Conservation (phyloP, 2,113 vertebrate species). For the Phylloscopus whistleri region DNA sequence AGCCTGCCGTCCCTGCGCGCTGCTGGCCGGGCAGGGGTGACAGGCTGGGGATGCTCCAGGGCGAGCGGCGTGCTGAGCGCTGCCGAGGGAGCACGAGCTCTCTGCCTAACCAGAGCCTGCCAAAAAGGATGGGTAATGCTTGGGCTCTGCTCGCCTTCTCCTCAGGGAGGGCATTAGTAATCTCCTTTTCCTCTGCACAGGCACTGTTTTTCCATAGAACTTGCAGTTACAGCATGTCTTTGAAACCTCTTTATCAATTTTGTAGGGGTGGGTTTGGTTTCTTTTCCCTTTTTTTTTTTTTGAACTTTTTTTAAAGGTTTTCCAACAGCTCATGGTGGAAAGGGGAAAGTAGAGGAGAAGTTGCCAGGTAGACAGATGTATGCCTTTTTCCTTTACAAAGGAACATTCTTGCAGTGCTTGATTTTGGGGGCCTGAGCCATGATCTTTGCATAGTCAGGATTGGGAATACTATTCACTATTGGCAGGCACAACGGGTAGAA, state of each 20-base stretch:
- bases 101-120: neutral
- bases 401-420: neutral
- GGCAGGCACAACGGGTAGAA: slow-evolving; percentile 38
- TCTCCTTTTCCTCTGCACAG: neutral
- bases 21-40: neutral
- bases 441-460: neutral
- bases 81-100: neutral
- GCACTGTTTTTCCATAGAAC: slow-evolving; percentile 36
- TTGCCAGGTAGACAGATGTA: neutral
- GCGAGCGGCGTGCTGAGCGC: neutral
- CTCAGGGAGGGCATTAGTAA: slow-evolving; percentile 54
- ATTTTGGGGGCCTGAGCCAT: slow-evolving; percentile 34
- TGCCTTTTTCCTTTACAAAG: neutral
- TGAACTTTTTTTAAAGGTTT: neutral
- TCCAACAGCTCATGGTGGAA: neutral
- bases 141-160: slow-evolving; percentile 22
- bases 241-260: neutral
- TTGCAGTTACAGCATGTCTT: neutral
- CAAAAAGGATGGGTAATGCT: slow-evolving; percentile 49
- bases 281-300: neutral
- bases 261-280: neutral
- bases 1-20: neutral
- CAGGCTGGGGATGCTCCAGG: neutral
- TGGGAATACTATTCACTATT: slow-evolving; percentile 40
- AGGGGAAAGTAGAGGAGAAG: neutral